Conservation (phyloP, 1,140 invertebrate species). For the Orchestia grillus region DNA sequence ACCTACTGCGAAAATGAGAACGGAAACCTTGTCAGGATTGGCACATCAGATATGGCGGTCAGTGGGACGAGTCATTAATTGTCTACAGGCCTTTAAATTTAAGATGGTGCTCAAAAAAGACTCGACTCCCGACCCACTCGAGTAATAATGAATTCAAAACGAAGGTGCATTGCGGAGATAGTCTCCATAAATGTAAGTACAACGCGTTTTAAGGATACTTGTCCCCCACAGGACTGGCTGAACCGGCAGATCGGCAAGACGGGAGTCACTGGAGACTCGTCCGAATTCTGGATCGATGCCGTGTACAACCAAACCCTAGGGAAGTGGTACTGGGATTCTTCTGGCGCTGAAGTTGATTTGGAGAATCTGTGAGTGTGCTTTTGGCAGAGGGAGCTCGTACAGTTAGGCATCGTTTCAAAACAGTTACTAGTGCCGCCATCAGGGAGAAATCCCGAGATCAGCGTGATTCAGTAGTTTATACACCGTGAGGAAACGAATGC, state of each 20-base stretch:
- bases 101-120: too few relatives aligned
- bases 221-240: neutral
- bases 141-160: too few relatives aligned
- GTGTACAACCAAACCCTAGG: neutral
- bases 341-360: neutral
- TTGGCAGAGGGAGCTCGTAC: too few relatives aligned
- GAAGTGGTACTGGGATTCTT: neutral
- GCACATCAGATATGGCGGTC: conserved; percentile 4
- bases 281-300: conserved; percentile 30
- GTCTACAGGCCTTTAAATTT: too few relatives aligned
- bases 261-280: neutral
- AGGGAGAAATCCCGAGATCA: too few relatives aligned
- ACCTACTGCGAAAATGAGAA: neutral
- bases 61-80: neutral
- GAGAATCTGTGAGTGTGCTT: neutral
- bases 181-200: too few relatives aligned
- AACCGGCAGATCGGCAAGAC: neutral
- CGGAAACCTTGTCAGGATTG: conserved; percentile 18
- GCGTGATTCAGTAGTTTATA: too few relatives aligned
- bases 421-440: too few relatives aligned
- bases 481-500: too few relatives aligned
- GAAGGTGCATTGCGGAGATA: too few relatives aligned
- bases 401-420: too few relatives aligned
- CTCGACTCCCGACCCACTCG: too few relatives aligned
- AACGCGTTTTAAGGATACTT: neutral